Percentiles rank a stretch among this genome's conserved stretches.
These are phyloP conservation scores for Epizoanthus illoricatus DNA, from an alignment of 92 coral and sea anemone genomes.

Conservation along the genomic window DNA sequence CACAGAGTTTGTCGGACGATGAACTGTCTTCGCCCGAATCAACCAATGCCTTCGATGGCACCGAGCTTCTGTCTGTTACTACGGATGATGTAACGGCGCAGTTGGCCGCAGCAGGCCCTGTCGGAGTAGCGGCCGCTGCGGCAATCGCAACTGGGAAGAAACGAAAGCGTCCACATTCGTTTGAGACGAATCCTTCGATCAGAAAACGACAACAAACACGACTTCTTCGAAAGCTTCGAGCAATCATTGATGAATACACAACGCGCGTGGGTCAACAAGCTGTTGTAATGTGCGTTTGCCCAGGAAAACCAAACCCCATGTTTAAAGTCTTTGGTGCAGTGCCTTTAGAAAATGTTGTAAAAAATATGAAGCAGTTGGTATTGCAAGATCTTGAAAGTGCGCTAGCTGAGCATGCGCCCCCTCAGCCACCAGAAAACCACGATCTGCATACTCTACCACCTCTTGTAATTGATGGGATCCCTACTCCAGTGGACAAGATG, in stretches of 20 bases:
- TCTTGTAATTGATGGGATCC: conserved; percentile 94
- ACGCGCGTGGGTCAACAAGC: conserved; percentile 99
- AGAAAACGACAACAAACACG: conserved; percentile 99
- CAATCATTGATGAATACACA: conserved; percentile 96
- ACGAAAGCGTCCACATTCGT: conserved; percentile 95
- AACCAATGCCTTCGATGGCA: conserved; percentile 89
- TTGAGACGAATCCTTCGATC: conserved; percentile 98
- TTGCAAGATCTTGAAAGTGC: conserved; percentile 94
- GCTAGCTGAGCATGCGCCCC: conserved; percentile 95
- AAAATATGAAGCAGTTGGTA: conserved; percentile 84
- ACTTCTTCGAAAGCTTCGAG: conserved; percentile 88
- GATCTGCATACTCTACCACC: conserved; percentile 94
- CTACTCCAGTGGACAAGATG: conserved; percentile 99
- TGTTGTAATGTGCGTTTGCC: conserved; percentile 95
- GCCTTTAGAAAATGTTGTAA: conserved; percentile 91
- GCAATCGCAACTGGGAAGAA: conserved; percentile 99
- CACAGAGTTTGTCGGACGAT: conserved; percentile 77
- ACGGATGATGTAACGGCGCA: conserved; percentile 96
- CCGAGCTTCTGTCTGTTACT: conserved; percentile 77
- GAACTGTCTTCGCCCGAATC: conserved; percentile 99
- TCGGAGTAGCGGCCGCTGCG: conserved; percentile 99
- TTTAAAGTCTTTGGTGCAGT: conserved; percentile 99
- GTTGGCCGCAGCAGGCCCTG: conserved; percentile 97
- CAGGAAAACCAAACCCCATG: conserved; percentile 94
- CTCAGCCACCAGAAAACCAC: conserved; percentile 90